These are phyloP conservation scores for Ophthalmotilapia sp. DNA, from an alignment of 2,113 vertebrate species.

Conservation along the genomic window DNA sequence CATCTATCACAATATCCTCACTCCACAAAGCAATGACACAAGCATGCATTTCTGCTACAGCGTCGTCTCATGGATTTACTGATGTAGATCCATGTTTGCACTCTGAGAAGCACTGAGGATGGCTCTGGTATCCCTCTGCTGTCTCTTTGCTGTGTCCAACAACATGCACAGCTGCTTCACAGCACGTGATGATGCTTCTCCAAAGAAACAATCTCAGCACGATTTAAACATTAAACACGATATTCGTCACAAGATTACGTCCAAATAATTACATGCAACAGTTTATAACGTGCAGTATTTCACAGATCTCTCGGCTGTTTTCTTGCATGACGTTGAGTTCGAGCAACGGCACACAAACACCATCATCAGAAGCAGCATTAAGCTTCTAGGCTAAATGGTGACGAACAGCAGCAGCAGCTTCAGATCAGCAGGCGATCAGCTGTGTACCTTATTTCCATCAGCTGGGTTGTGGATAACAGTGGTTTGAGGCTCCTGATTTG, in stretches of 20 bases:
- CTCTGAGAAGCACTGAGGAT: neutral
- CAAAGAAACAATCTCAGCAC: neutral
- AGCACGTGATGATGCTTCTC: neutral
- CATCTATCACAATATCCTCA: neutral
- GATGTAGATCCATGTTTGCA: neutral
- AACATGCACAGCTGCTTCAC: constrained; percentile 7
- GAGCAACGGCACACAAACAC: neutral
- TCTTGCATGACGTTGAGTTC: neutral
- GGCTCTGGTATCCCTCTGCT: neutral
- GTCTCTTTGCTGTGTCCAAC: neutral
- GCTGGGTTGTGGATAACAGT: constrained; percentile 98
- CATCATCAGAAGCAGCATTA: neutral
- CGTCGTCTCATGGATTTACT: neutral
- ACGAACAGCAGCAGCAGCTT: neutral
- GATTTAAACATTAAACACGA: neutral
- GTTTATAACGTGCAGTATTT: neutral
- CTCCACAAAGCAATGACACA: constrained; percentile 11
- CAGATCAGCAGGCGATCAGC: constrained; percentile 37
- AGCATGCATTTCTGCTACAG: constrained; percentile 13
- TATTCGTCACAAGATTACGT: neutral
- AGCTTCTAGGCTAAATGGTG: neutral
- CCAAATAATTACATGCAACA: constrained; percentile 2
- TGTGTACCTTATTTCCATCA: constrained; percentile 98
- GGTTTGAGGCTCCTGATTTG: constrained; percentile 95
- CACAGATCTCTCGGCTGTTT: neutral